These are phyloP conservation scores for Botia kubotai DNA, from an alignment of 2,797 vertebrate genomes.

Conservation along the genomic window DNA sequence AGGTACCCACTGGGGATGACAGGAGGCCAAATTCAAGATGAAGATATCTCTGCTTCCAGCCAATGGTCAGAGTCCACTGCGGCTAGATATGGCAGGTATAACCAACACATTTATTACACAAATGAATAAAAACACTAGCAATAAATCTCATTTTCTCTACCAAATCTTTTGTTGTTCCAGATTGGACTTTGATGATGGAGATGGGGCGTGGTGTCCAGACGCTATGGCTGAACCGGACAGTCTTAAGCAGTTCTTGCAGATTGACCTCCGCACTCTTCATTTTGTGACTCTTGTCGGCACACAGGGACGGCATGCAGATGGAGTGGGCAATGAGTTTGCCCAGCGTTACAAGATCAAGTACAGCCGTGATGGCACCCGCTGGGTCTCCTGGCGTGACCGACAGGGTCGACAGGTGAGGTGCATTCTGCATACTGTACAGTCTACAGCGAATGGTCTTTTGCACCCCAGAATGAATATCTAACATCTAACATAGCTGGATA, in stretches of 20 bases:
- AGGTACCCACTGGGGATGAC: slow-evolving; percentile 97
- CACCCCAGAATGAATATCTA: too few relatives aligned
- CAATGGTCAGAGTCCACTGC: slow-evolving; percentile 98
- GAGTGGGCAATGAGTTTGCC: slow-evolving; percentile 95
- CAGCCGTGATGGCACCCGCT: slow-evolving; percentile 90
- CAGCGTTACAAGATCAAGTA: slow-evolving; percentile 94
- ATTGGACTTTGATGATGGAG: slow-evolving; percentile 90
- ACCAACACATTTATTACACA: slow-evolving; percentile 1
- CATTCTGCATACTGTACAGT: too few relatives aligned
- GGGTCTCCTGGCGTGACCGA: slow-evolving; percentile 92
- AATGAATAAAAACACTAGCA: slow-evolving; percentile 4
- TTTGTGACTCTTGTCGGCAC: slow-evolving; percentile 96
- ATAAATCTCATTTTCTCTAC: not conserved
- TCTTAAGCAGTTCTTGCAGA: slow-evolving; percentile 92
- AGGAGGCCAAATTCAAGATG: slow-evolving; percentile 91
- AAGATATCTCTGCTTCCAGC: slow-evolving; percentile 97
- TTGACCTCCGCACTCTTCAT: slow-evolving; percentile 89
- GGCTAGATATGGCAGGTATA: slow-evolving; percentile 93
- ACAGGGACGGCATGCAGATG: slow-evolving; percentile 92
- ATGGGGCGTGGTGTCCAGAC: slow-evolving; percentile 95
- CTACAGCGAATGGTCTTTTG: slow-evolving; percentile 50
- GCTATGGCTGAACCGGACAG: slow-evolving; percentile 83
- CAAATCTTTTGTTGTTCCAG: slow-evolving; percentile 68
- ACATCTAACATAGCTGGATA: too few relatives aligned
- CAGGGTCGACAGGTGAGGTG: slow-evolving; percentile 83